phyloP scores from a whole-genome alignment of 2,888 invertebrate species.

The Zhengitettix transpicula region DNA sequence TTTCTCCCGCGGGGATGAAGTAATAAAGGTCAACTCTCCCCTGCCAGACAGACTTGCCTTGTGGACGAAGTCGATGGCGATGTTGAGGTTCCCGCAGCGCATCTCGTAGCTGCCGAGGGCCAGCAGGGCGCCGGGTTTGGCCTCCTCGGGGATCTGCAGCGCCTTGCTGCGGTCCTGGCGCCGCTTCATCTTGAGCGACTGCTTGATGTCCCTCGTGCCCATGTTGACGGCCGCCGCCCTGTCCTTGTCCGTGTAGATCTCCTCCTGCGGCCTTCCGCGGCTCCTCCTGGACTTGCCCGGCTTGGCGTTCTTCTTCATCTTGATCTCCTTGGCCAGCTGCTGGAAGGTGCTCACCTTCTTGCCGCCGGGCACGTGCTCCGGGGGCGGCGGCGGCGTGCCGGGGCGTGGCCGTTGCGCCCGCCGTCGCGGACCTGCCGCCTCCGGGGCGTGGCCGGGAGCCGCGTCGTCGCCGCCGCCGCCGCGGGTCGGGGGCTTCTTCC shows the following conservation, averaged over 20 bases:
- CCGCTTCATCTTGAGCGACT: constrained; percentile 61
- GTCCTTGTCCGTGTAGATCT: constrained; percentile 79
- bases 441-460: not conserved
- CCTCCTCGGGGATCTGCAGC: constrained; percentile 58
- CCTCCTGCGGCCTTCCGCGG: constrained; percentile 34
- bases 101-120: constrained; percentile 63
- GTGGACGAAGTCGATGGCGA: constrained; percentile 57
- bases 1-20: too few relatives aligned
- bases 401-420: not conserved
- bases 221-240: constrained; percentile 75
- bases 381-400: not conserved
- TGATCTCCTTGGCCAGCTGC: constrained; percentile 4
- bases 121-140: constrained; percentile 57
- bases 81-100: constrained; percentile 51
- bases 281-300: not conserved
- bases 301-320: not conserved
- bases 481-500: not conserved
- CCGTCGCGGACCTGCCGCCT: not conserved
- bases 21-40: too few relatives aligned
- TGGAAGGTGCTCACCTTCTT: not conserved
- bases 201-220: constrained; percentile 76
- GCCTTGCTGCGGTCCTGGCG: constrained; percentile 54
- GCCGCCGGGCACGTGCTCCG: not conserved
- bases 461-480: not conserved
- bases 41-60: constrained; percentile 37